Conservation (phyloP, 1,140 invertebrate species). For the Sinella curviseta region DNA sequence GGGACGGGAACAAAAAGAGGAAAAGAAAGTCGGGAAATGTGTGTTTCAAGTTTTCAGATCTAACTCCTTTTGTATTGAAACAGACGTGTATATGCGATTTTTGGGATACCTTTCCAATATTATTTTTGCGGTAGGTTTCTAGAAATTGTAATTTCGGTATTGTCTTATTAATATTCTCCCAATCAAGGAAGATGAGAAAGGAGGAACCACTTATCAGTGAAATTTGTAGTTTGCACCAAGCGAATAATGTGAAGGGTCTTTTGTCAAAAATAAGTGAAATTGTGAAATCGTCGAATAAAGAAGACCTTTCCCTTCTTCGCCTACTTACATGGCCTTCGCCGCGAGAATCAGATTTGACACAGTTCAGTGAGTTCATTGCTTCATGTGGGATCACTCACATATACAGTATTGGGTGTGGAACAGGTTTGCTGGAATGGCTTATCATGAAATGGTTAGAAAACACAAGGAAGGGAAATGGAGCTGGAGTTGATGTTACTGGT, state of each 20-base stretch:
- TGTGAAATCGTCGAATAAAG: background rate
- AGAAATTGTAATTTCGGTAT: no score
- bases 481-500: conserved; percentile 50
- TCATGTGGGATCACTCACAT: conserved; percentile 22
- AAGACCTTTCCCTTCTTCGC: background rate
- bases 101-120: no score
- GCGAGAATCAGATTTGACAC: conserved; percentile 23
- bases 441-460: conserved; percentile 52
- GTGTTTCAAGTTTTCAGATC: no score
- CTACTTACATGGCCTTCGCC: conserved; percentile 37
- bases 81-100: no score
- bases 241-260: background rate
- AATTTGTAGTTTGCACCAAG: background rate
- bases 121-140: no score
- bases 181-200: no score
- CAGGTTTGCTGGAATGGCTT: conserved; percentile 62
- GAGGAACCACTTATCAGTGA: background rate
- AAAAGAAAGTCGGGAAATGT: no score
- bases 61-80: no score
- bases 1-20: no score
- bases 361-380: conserved; percentile 14
- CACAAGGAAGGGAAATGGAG: background rate
- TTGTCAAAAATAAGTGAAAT: background rate
- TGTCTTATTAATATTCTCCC: no score
- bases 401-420: conserved; percentile 61